phyloP scores from a whole-genome alignment of 2,888 invertebrate species.

The Mylabris sibirica region DNA sequence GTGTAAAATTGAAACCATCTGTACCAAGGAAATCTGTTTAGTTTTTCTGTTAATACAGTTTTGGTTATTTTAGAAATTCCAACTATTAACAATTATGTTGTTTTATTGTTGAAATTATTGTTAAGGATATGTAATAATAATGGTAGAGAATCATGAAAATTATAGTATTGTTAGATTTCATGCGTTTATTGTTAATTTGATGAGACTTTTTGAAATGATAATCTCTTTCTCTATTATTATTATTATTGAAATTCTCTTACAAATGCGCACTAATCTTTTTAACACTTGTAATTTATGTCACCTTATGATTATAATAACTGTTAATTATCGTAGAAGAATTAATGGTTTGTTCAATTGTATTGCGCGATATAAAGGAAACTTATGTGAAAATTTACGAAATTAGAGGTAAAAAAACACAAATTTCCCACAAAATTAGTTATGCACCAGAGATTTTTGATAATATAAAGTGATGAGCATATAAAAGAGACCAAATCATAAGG shows the following conservation, averaged over 20 bases:
- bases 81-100: neutral
- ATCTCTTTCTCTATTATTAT: neutral
- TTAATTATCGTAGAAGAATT: no score
- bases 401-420: no score
- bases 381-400: no score
- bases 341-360: no score
- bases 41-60: neutral
- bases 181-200: neutral
- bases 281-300: neutral
- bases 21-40: neutral
- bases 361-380: no score
- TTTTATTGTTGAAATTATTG: neutral
- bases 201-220: neutral
- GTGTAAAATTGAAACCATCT: neutral
- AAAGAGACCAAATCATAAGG: no score
- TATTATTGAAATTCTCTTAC: no score
- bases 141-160: neutral
- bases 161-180: neutral
- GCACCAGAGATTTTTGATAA: no score
- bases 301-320: neutral
- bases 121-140: neutral
- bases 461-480: no score
- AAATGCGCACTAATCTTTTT: neutral
- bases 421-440: no score
- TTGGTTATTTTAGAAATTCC: neutral